Evolutionary conservation across 2,888 invertebrate genomes (phyloP).

Genomic region (Heliconius charithonia): DNA sequence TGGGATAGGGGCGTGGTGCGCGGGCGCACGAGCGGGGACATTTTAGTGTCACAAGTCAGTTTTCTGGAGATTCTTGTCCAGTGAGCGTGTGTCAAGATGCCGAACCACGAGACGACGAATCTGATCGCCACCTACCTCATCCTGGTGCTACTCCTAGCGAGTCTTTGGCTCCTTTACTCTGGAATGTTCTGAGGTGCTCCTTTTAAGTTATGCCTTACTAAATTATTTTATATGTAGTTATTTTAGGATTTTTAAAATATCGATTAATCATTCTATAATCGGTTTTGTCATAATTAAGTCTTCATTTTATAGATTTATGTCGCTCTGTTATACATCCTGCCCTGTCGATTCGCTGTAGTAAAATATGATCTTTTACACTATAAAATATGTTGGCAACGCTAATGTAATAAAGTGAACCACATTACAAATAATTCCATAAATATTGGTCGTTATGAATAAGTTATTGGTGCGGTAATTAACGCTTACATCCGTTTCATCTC

Average conservation of each 20-base stretch:
- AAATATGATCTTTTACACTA: conserved; percentile 21
- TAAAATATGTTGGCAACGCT: conserved; percentile 39
- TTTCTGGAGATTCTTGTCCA: conserved; percentile 70
- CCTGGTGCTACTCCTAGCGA: conserved; percentile 85
- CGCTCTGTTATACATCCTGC: background rate
- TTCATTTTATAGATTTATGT: background rate
- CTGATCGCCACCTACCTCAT: conserved; percentile 88
- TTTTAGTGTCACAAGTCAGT: conserved; percentile 62
- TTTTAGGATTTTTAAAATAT: background rate
- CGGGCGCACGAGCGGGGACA: conserved; percentile 60
- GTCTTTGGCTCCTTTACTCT: conserved; percentile 87
- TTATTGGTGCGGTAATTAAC: background rate
- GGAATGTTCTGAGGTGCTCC: conserved; percentile 82
- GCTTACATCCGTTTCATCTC: conserved; percentile 23
- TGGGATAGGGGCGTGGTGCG: conserved; percentile 63
- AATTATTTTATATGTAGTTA: background rate
- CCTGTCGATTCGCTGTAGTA: conserved; percentile 5
- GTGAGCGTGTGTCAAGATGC: conserved; percentile 73
- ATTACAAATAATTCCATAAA: conserved; percentile 31
- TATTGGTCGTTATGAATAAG: conserved; percentile 1
- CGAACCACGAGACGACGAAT: conserved; percentile 86
- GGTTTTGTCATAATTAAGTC: background rate
- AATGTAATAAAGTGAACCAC: conserved; percentile 24
- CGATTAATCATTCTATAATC: background rate
- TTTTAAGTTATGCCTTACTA: background rate